Conservation (phyloP, 2,113 vertebrate species). For the Leptodactylus fuscus region DNA sequence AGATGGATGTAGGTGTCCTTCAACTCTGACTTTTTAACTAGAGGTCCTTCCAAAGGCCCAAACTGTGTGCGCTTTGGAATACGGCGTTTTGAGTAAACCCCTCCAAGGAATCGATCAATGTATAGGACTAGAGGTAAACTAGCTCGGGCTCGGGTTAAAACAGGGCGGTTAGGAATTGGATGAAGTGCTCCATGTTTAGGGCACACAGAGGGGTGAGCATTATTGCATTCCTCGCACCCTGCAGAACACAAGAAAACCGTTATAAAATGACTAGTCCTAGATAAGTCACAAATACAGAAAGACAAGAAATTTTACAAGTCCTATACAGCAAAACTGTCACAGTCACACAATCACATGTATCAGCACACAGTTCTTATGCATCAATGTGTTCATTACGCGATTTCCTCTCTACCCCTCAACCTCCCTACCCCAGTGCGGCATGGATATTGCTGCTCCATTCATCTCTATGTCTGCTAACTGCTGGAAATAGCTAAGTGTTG, state of each 20-base stretch:
- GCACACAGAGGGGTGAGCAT: conserved; percentile 85
- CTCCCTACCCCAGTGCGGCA: too few relatives aligned
- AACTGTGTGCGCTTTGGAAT: conserved; percentile 97
- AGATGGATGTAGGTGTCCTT: conserved; percentile 91
- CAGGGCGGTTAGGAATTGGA: conserved; percentile 91
- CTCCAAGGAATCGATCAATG: conserved; percentile 91
- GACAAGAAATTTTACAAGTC: not conserved
- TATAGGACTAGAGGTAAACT: conserved; percentile 94
- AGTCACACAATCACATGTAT: not conserved
- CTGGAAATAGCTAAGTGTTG: too few relatives aligned
- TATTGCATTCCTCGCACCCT: conserved; percentile 98
- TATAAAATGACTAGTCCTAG: not conserved
- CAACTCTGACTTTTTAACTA: conserved; percentile 84
- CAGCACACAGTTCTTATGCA: too few relatives aligned
- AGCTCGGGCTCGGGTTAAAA: conserved; percentile 90
- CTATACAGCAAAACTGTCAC: not conserved
- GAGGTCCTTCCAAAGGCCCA: conserved; percentile 91
- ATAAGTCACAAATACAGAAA: not conserved
- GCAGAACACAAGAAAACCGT: conserved; percentile 51
- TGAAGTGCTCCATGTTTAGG: conserved; percentile 90
- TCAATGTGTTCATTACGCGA: too few relatives aligned
- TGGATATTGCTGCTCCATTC: too few relatives aligned
- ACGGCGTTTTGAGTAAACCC: conserved; percentile 92
- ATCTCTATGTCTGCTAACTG: too few relatives aligned
- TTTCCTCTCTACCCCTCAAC: too few relatives aligned